phyloP scores from a whole-genome alignment of 1,140 invertebrate genomes.

The Drosophila mauritiana region DNA sequence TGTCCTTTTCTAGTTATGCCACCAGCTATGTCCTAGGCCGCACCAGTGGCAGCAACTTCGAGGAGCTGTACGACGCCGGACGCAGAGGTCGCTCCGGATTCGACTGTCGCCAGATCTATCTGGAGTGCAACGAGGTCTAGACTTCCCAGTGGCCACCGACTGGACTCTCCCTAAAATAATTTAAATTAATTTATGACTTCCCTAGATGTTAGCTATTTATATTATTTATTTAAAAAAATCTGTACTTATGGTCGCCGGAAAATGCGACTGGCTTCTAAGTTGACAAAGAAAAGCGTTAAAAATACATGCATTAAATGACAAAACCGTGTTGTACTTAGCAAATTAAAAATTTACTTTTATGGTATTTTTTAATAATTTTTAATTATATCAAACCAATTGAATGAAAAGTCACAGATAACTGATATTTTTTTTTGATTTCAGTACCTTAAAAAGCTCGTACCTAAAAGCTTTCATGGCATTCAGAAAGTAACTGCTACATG shows the following conservation, averaged over 20 bases:
- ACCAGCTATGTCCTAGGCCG: slow-evolving; percentile 93
- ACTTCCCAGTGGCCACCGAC: slow-evolving; percentile 37
- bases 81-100: slow-evolving; percentile 92
- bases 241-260: slow-evolving; percentile 56
- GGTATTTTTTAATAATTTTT: not conserved
- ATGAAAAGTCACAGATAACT: no score
- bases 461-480: not conserved
- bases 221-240: slow-evolving; percentile 73
- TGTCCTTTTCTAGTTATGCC: slow-evolving; percentile 88
- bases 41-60: slow-evolving; percentile 90
- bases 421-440: no score
- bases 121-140: slow-evolving; percentile 95
- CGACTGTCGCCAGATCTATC: slow-evolving; percentile 92
- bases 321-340: not conserved
- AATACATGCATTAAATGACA: slow-evolving; percentile 33
- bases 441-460: no score
- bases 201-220: slow-evolving; percentile 75
- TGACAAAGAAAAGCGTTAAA: slow-evolving; percentile 29
- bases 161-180: slow-evolving; percentile 71
- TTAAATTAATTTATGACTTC: slow-evolving; percentile 80
- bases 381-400: not conserved
- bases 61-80: slow-evolving; percentile 92
- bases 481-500: not conserved
- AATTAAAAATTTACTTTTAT: not conserved
- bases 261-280: slow-evolving; percentile 39